Evolutionary conservation across 1,140 invertebrate genomes (phyloP), one percentile per base, ranked within the genome.

Genomic region (Leptinotarsa lineolata): DNA sequence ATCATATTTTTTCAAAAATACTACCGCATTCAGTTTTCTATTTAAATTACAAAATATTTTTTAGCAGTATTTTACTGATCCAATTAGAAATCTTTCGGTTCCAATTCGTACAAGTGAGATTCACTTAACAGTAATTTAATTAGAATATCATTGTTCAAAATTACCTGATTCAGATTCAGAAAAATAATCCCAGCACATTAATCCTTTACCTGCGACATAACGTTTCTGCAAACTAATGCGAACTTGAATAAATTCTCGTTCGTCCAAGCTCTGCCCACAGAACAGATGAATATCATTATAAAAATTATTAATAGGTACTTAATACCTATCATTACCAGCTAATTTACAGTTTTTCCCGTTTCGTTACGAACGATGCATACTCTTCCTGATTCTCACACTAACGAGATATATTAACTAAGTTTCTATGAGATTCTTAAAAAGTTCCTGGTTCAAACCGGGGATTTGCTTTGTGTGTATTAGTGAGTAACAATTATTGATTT

Each of bases 321-420:
- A 63, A 63, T 63, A 24, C 60, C 60, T 63, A 24, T 63, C 11
- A 22, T 63, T 63, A 63, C 60, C 22, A 63, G 60, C 18, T 63
- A 63, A 63, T 63, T 63, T 63, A 63, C 60, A 22, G 60, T 63
- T 63, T 63, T 63, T 63, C 22, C 60, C 20, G 18, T 63, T 24
- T 5, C 22, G 4, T 20, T 24, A 20, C 21, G 60, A 63, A 22
- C 20, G 20, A 63, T n/a, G 11, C 20, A 63, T 15, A 6, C 60
- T 63, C 60, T 63, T 63, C 60, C 60, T 63, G 60, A 63, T 63
- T 63, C 60, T 63, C 60, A 63, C 60, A 63, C 60, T 63, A 63
- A 54, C 48, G 48, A 54, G 16, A 16, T 18, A 39, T 39, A 54
- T 54, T 54, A 54, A 54, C n/a, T 54, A 13, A n/a, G 48, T 54